Percentiles rank a stretch among this genome's conserved stretches.
These are phyloP conservation scores for Caenorhabditis uteleia DNA, from an alignment of 2,888 invertebrate genomes.

Conservation along the genomic window DNA sequence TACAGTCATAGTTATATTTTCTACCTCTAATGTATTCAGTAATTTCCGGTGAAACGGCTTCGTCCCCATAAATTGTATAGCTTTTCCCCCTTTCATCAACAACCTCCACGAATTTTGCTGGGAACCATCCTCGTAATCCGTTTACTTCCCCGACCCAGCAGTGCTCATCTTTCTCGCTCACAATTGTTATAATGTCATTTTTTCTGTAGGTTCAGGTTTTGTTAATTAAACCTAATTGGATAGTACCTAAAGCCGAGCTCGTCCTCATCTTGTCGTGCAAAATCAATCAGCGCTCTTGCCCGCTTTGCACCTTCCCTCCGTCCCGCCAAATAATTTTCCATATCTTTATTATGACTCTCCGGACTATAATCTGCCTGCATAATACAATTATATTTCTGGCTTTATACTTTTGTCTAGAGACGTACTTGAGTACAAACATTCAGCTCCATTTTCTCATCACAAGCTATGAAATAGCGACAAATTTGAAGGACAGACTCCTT, in stretches of 20 bases:
- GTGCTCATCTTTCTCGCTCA: constrained; percentile 73
- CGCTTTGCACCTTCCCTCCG: constrained; percentile 85
- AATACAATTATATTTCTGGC: neutral
- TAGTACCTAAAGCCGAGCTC: constrained; percentile 83
- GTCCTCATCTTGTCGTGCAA: constrained; percentile 86
- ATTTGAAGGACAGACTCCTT: constrained; percentile 92
- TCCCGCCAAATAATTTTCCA: constrained; percentile 92
- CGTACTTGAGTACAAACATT: constrained; percentile 52
- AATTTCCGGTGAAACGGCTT: constrained; percentile 92
- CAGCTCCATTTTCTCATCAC: constrained; percentile 81
- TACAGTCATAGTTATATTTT: constrained; percentile 23
- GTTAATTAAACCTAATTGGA: neutral
- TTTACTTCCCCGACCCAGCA: constrained; percentile 74
- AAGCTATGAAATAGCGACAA: constrained; percentile 90
- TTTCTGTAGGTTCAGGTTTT: constrained; percentile 75
- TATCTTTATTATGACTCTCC: constrained; percentile 91
- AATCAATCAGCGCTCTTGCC: constrained; percentile 89
- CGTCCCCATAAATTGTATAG: constrained; percentile 81
- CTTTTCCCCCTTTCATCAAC: constrained; percentile 89
- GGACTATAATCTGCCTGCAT: constrained; percentile 87
- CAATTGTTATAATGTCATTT: constrained; percentile 95
- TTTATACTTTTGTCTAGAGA: neutral
- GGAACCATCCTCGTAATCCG: constrained; percentile 74
- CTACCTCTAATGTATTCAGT: constrained; percentile 92
- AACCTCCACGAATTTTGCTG: constrained; percentile 75